Percentiles rank a stretch among this genome's conserved stretches.
Evolutionary conservation across 2,113 vertebrate species (phyloP).

Genomic region (Vombatus ursinus): DNA sequence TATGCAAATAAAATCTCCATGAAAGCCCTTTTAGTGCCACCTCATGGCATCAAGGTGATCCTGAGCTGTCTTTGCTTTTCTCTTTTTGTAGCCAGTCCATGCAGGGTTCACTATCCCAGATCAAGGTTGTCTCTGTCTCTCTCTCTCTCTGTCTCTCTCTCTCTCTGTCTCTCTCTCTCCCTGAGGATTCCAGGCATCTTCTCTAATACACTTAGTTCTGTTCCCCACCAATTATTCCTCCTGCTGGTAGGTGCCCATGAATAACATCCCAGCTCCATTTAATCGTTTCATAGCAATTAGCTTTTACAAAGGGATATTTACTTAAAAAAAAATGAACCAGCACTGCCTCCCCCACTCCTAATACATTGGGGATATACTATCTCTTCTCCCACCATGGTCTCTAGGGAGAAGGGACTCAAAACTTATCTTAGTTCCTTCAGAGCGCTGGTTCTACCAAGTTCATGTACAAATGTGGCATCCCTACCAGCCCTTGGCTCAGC

Average conservation of each 20-base stretch:
- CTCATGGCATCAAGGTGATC: neutral
- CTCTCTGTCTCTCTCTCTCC: neutral
- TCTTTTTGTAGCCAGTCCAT: neutral
- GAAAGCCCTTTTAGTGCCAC: neutral
- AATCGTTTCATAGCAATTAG: neutral
- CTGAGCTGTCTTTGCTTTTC: neutral
- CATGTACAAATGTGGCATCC: neutral
- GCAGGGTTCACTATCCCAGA: neutral
- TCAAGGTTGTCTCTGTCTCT: neutral
- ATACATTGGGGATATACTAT: neutral
- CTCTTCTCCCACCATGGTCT: neutral
- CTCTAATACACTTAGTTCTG: neutral
- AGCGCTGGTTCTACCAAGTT: neutral
- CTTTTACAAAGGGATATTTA: neutral
- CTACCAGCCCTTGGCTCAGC: neutral
- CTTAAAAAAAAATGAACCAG: neutral
- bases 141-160: neutral
- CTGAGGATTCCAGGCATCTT: no score
- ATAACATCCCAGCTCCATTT: neutral
- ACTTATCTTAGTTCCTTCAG: neutral
- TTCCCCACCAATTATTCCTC: neutral
- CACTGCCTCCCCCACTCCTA: neutral
- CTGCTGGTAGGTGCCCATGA: neutral
- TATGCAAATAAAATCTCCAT: neutral
- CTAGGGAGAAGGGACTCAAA: neutral